Conservation (phyloP, 1,140 invertebrate genomes). For the Penaeus japonicus region DNA sequence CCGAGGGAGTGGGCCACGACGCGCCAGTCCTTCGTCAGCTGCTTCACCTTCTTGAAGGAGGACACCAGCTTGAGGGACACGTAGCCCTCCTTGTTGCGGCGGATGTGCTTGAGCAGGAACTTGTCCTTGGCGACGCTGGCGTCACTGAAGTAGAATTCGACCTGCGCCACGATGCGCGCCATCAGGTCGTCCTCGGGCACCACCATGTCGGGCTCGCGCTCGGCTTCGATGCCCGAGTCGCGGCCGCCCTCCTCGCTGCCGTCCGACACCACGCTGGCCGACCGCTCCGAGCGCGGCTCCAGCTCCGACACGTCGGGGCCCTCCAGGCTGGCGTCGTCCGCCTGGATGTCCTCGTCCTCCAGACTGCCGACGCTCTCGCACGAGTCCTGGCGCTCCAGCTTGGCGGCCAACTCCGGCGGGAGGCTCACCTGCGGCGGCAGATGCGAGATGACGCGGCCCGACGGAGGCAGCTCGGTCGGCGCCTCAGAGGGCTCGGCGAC, state of each 20-base stretch:
- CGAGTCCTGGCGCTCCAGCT: conserved; percentile 43
- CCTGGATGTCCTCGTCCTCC: conserved; percentile 45
- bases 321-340: conserved; percentile 34
- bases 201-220: conserved; percentile 60
- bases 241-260: conserved; percentile 56
- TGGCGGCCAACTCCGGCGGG: conserved; percentile 43
- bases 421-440: conserved; percentile 40
- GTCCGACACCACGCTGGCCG: conserved; percentile 54
- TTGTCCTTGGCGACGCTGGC: conserved; percentile 94
- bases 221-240: conserved; percentile 60
- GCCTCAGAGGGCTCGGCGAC: background rate
- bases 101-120: conserved; percentile 92
- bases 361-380: conserved; percentile 32
- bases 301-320: background rate
- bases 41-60: conserved; percentile 90
- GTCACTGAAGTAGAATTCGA: conserved; percentile 94
- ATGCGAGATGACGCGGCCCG: background rate
- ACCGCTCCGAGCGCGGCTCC: conserved; percentile 43
- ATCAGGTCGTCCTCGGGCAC: conserved; percentile 59
- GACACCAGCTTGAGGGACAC: conserved; percentile 93
- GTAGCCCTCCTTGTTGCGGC: conserved; percentile 92
- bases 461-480: background rate
- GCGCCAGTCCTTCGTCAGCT: conserved; percentile 91
- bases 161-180: conserved; percentile 76
- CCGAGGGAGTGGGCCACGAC: conserved; percentile 85